Base-by-base conservation (phyloP, 2,797 vertebrate species). In the Silurus lanzhouensis region DNA sequence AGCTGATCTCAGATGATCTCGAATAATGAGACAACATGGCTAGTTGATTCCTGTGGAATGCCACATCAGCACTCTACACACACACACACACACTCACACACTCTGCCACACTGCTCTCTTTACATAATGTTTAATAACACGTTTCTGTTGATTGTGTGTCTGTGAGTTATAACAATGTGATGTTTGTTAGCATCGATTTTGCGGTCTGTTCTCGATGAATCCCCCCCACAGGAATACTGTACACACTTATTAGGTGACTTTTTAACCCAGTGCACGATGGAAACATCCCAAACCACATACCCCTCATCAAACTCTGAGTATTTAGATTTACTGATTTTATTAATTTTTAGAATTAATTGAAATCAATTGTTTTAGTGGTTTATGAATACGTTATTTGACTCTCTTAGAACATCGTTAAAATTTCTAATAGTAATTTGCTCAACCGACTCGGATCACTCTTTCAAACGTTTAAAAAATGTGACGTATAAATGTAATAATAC, bases 1-100 rank as follows among this genome's bases (percentile, higher is more conserved):
- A 92, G 92, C 90, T 93, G 92, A 95, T 90, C 38, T 38, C 38
- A 90, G 89, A 90, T 38, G 38, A 38, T 38, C 38, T 38, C 85
- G 84, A 86, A 83, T 90, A 81, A 90, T 87, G 88, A 91, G 91
- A 90, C 88, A 83, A 84, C 89, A 82, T 87, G 91, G 13, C 72
- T 25, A 19, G 78, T 52, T 60, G 38, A 55, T 7, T 66, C 9
- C 72, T 66, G 58, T 20, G 17, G 55, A 48, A 48, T 4, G 57
- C 38, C 61, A 72, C 70, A 75, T 55, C 20, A 44, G 27, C 1
- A 6, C 61, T 66, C 19, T 38, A 31, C 55, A 66, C 61, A 81
- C 46, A 57, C 55, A 13, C 25, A 57, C 4, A n/a, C 63, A 64
- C 61, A 64, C 8, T 1, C 22, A 57, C 27, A 58, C 52, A 27